These are phyloP conservation scores for Seira ritae DNA, from an alignment of 2,888 invertebrate genomes.

Conservation along the genomic window DNA sequence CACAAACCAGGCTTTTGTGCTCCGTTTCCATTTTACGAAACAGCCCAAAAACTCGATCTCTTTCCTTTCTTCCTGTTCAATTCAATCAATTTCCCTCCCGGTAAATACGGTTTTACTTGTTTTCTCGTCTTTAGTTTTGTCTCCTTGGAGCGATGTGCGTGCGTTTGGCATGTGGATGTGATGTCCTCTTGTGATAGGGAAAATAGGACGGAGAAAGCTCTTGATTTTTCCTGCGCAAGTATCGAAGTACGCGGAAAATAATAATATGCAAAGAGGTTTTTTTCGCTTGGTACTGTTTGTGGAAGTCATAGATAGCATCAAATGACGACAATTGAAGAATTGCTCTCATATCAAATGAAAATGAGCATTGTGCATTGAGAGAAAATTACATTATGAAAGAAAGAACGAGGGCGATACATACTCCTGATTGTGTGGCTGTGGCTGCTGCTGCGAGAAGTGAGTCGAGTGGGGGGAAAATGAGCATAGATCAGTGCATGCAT, in stretches of 20 bases:
- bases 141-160: conserved; percentile 45
- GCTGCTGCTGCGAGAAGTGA: conserved; percentile 6
- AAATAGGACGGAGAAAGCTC: not conserved
- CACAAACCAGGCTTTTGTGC: conserved; percentile 37
- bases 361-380: conserved; percentile 60
- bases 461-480: conserved; percentile 24
- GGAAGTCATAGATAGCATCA: conserved; percentile 50
- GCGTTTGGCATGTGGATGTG: conserved; percentile 50
- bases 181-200: conserved; percentile 37
- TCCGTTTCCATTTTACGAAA: conserved; percentile 18
- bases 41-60: conserved; percentile 9
- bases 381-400: conserved; percentile 66
- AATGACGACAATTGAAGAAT: conserved; percentile 60
- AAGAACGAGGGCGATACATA: not conserved
- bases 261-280: conserved; percentile 11
- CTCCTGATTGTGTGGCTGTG: too few species aligned
- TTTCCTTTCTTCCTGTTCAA: conserved; percentile 27
- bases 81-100: conserved; percentile 53
- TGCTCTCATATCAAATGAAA: conserved; percentile 57
- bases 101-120: conserved; percentile 42
- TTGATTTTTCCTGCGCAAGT: conserved; percentile 2
- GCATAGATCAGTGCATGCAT: not conserved
- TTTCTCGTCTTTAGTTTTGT: conserved; percentile 26
- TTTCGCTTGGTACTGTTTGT: conserved; percentile 12
- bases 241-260: not conserved